Evolutionary conservation across 2,113 vertebrate genomes (phyloP), one percentile per base, ranked within the genome.

Genomic region (Ceyx melanurus): DNA sequence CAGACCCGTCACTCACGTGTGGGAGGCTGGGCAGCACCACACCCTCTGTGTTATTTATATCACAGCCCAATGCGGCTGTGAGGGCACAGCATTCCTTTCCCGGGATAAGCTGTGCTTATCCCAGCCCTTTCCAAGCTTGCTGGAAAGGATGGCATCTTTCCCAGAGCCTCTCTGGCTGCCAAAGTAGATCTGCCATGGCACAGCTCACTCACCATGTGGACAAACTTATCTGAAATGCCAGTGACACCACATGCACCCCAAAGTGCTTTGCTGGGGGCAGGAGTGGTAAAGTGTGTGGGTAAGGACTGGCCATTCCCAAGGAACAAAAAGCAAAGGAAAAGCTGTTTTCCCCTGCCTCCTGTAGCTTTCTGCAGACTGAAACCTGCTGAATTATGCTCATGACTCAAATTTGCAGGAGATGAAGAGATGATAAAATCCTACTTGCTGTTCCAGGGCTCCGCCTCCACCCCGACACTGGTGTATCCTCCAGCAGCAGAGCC

Each of bases 401-500:
- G 51, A 56, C 71, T 89, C 58, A 35, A 76, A 82, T 15, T 58
- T 89, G 86, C 75, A 79, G 85, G 74, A 87, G 88, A 65, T 79
- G 82, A 67, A 26, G 82, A 46, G 78, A 64, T 31, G 64, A 87
- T 79, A 40, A 68, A 51, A 72, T 40, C 62, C 57, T 35, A 3
- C 74, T 46, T 7, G 18, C 53, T 51, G 48, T 40, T 75, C 28
- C 62, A 68, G 78, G 66, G 71, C 82, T 78, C 74, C 6, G 0
- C 82, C 82, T 64, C 70, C 11, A 13, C 70, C 77, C 42, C 0
- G 1, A 14, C 5, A 66, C 74, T n/a, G 82, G 58, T 15, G 5
- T 42, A 11, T 14, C 62, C 61, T 64, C 70, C 2, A 3, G 20
- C 73, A 92, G 75, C 53, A 56, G 35, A 60, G 71, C 26, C 73